Base-by-base conservation (phyloP, 1,140 invertebrate species). In the Zaprionus kolodkinae region DNA sequence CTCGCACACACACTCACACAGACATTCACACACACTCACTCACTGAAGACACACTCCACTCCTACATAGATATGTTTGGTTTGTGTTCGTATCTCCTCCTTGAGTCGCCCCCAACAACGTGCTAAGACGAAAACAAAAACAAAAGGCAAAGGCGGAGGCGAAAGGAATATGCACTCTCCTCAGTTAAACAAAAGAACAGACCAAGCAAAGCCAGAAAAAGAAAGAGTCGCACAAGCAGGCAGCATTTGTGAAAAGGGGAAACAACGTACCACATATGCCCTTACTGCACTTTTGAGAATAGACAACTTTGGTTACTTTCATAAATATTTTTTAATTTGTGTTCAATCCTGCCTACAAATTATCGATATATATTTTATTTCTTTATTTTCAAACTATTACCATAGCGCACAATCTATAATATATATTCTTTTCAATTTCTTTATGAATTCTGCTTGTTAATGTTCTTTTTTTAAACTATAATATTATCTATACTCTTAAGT, bases 31-130 rank as follows among this genome's bases (percentile, higher is more conserved):
- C 33, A 27, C 17, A 55, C 15, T 33, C 59, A 50, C 15, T 17
- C 21, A 56, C 25, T 57, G 13, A 40, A 40, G 38, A 40, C 40
- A 40, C 40, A 45, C 40, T 45, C n/a, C 40, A 57, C 65, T 69
- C 12, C n/a, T 30, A 40, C 50, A 63, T 50, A 70, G 38, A 48
- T 70, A 70, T 45, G 43, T 67, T 72, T 72, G 36, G 54, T 76
- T 48, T 74, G 59, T 72, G 68, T 54, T 52, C 33, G 56, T 60
- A 55, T 67, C 69, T 36, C 43, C 60, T 60, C 13, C 40, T 63
- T 77, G 60, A 72, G 33, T 60, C 36, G 57, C 33, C 45, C 64
- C 55, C 74, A 88, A 71, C 43, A 48, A 40, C 21, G 21, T 61
- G 13, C 38, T n/a, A 40, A 43, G 40, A 43, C 40, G 7, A 45